Base-by-base conservation (phyloP, 1,140 invertebrate species). In the Sitobion miscanthi region DNA sequence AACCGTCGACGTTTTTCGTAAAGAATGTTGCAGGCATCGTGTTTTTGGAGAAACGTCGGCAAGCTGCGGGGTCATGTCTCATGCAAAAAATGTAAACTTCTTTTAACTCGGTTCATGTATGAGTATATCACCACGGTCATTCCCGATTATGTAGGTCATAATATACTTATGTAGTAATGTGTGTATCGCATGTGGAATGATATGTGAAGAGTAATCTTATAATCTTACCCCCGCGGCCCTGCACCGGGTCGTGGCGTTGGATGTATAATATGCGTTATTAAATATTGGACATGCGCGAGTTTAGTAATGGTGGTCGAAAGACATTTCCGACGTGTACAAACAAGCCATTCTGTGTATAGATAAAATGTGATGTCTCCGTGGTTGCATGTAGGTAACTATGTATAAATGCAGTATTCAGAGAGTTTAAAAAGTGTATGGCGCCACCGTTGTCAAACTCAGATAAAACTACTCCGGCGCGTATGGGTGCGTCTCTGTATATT, bases 311-410 rank as follows among this genome's bases (percentile, higher is more conserved):
- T 42, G 42, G 25, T 17, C n/a, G 42, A 47, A 87, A 87, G 25
- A 87, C 45, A 87, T 87, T 87, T 47, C 85, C 85, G 85, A 87
- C 85, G 14, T 87, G 35, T 87, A 47, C 45, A 87, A 47, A 87
- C 25, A 47, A 45, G 30, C 85, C 5, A 47, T 17, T 83, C n/a
- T 49, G 30, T 23, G 52, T 87, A 45, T 87, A 87, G n/a, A 87
- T n/a, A 47, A 49, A n/a, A 87, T 47, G 30, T 87, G 42, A 85
- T 45, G 30, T 30, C 5, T 1, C 21, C 9, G 23, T 85, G 1
- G 42, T 45, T 2, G 42, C 9, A 23, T 83, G 38, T 83, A 83
- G 5, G 82, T 77, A 77, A 30, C 38, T 6, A 52, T 52, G 21
- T 83, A 83, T 21, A 23, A 23, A 54, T 54, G 3, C 52, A 54